phyloP scores from a whole-genome alignment of 2,113 vertebrate genomes.

The Xenopus borealis region DNA sequence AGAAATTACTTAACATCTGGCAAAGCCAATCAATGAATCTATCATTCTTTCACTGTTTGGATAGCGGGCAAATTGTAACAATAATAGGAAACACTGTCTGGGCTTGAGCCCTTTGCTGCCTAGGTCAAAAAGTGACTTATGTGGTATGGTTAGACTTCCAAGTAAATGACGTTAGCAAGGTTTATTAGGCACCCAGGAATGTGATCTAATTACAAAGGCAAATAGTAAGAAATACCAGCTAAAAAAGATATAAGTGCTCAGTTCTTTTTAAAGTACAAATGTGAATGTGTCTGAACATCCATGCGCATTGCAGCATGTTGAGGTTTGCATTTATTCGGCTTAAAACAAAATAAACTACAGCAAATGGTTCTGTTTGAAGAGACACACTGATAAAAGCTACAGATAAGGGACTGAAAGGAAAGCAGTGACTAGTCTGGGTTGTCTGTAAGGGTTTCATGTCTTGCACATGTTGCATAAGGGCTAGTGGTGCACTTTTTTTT shows the following conservation, averaged over 20 bases:
- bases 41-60: not conserved
- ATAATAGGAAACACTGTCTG: not conserved
- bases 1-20: not conserved
- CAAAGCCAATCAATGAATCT: constrained; percentile 3
- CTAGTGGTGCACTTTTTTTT: no score
- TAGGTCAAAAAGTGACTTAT: constrained; percentile 29
- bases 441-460: not conserved
- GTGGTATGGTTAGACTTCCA: constrained; percentile 25
- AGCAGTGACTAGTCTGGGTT: not conserved
- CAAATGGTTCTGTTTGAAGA: not conserved
- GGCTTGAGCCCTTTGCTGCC: constrained; percentile 9
- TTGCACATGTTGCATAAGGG: no score
- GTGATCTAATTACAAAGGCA: constrained; percentile 52
- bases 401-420: not conserved
- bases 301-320: not conserved
- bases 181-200: constrained; percentile 53
- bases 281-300: not conserved
- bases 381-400: not conserved
- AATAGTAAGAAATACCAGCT: not conserved
- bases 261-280: no score
- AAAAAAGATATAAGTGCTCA: no score
- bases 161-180: constrained; percentile 47
- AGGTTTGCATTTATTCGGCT: not conserved
- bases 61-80: not conserved
- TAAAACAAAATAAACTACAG: not conserved